Evolutionary conservation across 2,888 invertebrate genomes (phyloP), one percentile per base, ranked within the genome.

Genomic region (Euzetes globulus): DNA sequence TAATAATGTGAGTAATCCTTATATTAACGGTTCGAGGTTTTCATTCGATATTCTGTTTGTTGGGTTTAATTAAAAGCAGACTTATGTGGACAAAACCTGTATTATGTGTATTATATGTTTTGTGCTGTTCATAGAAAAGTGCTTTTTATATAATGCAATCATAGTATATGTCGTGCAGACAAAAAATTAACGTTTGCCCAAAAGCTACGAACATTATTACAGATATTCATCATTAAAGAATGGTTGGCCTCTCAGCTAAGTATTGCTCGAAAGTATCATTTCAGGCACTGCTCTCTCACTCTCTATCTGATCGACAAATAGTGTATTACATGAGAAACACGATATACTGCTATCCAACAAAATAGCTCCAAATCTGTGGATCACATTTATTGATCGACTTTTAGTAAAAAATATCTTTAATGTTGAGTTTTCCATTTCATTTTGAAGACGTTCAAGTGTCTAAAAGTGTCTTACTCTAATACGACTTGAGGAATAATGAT

Each of bases 231-330:
- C 63, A 65, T 65, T 65, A 65, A 29, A 41, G 41, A 41, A 41
- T 41, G 33, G 19, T 17, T 29, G 27, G n/a, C 19, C 37, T 27
- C 29, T 33, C 6, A n/a, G 5, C 33, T 68, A 68, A 41, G 68
- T 68, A 41, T 37, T 68, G 68, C 68, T 37, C 68, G 45, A 68
- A 68, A 68, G 68, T 68, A 68, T 68, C 68, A 68, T 68, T 68
- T 68, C 41, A 68, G 68, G 68, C 41, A 60, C 17, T 29, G 60
- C 27, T 60, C n/a, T 52, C 29, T 55, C 60, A 0, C 60, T 60
- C 41, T 41, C 6, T 41, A 41, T 41, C 41, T 41, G 41, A 60
- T 60, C 17, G 60, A 60, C 60, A 60, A 33, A 58, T 13, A 58
- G 27, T 60, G 29, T 60, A 60, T 33, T 29, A 29, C 29, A 60